These are phyloP conservation scores for Melinaea marsaeus DNA, from an alignment of 2,888 invertebrate genomes.

Conservation along the genomic window DNA sequence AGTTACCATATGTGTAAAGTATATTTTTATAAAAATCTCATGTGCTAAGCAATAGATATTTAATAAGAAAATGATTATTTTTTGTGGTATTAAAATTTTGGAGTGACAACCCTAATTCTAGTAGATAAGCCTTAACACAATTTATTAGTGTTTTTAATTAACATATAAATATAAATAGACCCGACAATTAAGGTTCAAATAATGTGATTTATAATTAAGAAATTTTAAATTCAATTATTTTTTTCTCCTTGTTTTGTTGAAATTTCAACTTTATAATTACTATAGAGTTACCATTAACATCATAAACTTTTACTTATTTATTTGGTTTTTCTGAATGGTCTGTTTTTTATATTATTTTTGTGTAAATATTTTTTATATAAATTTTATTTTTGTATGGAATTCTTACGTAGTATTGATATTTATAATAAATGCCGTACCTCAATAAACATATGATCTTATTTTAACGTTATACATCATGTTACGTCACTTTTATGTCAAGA, in stretches of 20 bases:
- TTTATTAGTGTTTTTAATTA: background rate
- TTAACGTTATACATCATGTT: background rate
- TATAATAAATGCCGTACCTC: constrained; percentile 72
- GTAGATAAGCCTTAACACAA: background rate
- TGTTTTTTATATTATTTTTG: constrained; percentile 70
- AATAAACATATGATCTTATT: constrained; percentile 42
- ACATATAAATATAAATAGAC: too few species aligned
- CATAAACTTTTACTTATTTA: constrained; percentile 39
- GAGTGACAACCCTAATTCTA: too few species aligned
- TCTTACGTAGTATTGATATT: constrained; percentile 76
- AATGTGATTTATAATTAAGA: constrained; percentile 28
- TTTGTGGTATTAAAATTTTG: background rate
- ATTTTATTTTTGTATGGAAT: constrained; percentile 77
- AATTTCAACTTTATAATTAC: too few species aligned
- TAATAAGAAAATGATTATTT: background rate
- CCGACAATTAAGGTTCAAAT: constrained; percentile 21
- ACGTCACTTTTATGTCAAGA: too few species aligned
- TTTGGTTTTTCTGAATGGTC: constrained; percentile 39
- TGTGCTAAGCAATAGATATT: constrained; percentile 2
- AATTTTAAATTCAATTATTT: background rate
- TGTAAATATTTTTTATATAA: constrained; percentile 71
- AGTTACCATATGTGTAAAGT: constrained; percentile 72
- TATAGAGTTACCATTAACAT: constrained; percentile 59
- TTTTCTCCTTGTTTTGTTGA: too few species aligned
- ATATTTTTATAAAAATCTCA: constrained; percentile 36